Base-by-base conservation (phyloP, 2,888 invertebrate genomes). In the Ecdyonurus torrentis region DNA sequence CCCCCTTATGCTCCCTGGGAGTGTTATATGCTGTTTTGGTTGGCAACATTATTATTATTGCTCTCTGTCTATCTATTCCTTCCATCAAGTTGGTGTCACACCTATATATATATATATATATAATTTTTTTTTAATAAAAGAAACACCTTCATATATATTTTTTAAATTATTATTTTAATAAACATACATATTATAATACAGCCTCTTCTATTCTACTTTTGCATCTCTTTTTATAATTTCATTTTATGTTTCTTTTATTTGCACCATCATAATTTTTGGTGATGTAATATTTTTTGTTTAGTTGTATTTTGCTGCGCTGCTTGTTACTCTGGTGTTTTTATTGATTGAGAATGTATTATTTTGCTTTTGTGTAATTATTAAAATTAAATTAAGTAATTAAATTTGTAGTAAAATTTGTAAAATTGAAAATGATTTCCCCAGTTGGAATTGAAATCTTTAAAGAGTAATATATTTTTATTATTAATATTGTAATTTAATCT, bases 21-120 rank as follows among this genome's bases (percentile, higher is more conserved):
- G 64, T 64, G 62, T 63, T n/a, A 64, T 59, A 66, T 64, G 67
- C 64, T 67, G 67, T 67, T 66, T 67, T 66, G 67, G 66, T 65
- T 78, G 76, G 69, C 37, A 37, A 10, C 37, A 37, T 37, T 37
- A n/a, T n/a, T n/a, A 37, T 37, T 37, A 37, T 37, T 37, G 37
- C 37, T 37, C 37, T 37, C 37, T 37, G 37, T 37, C 37, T 37
- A 5, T 37, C 37, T 37, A 15, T 37, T 37, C 37, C 37, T 37
- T 37, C 37, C 37, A 37, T 37, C 37, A 15, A 37, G 37, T 37
- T 37, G 37, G 37, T 37, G 37, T 37, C 37, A 37, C 37, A 37
- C 37, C 37, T 37, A 5, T 37, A 10, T 37, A 10, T 37, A 10
- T 37, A 10, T 37, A 10, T 37, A 10, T 10, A 37, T 37, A 37